Percentiles rank a stretch among this genome's conserved stretches.
Evolutionary conservation across 2,888 invertebrate species (phyloP).

Genomic region (Agrotis clavis): DNA sequence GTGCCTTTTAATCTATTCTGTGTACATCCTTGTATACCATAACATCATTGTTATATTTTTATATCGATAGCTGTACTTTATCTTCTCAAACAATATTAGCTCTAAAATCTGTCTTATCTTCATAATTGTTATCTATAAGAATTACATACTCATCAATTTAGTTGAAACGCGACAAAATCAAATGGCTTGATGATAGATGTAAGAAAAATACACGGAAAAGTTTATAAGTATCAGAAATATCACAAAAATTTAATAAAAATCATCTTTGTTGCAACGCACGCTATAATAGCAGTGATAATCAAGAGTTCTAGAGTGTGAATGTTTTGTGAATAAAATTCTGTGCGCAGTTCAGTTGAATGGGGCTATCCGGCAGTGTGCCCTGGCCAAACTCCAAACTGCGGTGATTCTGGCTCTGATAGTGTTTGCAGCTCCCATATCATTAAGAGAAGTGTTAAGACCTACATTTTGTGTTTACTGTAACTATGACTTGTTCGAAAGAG

Average conservation of each 20-base stretch:
- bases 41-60: slow-evolving; percentile 63
- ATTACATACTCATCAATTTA: slow-evolving; percentile 65
- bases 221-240: neutral
- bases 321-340: slow-evolving; percentile 42
- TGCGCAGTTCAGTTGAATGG: slow-evolving; percentile 42
- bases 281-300: slow-evolving; percentile 34
- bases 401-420: slow-evolving; percentile 41
- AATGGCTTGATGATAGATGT: slow-evolving; percentile 39
- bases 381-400: slow-evolving; percentile 52
- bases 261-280: neutral
- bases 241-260: neutral
- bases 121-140: slow-evolving; percentile 70
- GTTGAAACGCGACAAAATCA: slow-evolving; percentile 68
- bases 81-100: slow-evolving; percentile 67
- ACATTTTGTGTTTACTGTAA: slow-evolving; percentile 13
- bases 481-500: neutral
- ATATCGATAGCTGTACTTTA: slow-evolving; percentile 66
- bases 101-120: slow-evolving; percentile 70
- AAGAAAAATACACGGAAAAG: slow-evolving; percentile 11
- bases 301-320: slow-evolving; percentile 25
- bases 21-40: slow-evolving; percentile 34
- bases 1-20: slow-evolving; percentile 17
- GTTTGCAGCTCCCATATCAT: slow-evolving; percentile 41
- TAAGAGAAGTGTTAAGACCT: slow-evolving; percentile 16
- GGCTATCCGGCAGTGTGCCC: slow-evolving; percentile 49